Evolutionary conservation across 2,797 vertebrate species (phyloP), one percentile per base, ranked within the genome.

Genomic region (Tokudaia muenninki): DNA sequence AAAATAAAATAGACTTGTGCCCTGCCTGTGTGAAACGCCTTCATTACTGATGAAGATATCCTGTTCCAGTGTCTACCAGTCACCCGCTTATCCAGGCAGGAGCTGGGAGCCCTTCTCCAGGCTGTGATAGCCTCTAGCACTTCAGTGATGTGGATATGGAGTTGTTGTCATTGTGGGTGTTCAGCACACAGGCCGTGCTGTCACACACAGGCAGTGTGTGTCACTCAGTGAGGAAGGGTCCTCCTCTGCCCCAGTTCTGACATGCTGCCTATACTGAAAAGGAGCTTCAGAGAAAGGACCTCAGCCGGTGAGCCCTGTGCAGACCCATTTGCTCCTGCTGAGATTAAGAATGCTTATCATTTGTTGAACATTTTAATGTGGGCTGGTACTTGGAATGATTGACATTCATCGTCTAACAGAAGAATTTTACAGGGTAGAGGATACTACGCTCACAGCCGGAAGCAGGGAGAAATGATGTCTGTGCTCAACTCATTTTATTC

Each of bases 11-110:
- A 77, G 72, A 37, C 72, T 65, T n/a, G 9, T 17, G 74, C 82
- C 94, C 92, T 41, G 63, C 75, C 91, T 88, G 55, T 95, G 96
- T 97, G 94, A 98, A 97, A 96, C 81, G 95, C 79, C 96, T 98
- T 94, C 87, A 96, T 98, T 97, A 98, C 95, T 97, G 98, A 98
- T 97, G 96, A 97, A 87, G 97, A 90, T 92, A 61, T 0, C 0
- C 37, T 91, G 87, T 94, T 97, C 94, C 89, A 70, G 95, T 67
- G 95, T 0, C 59, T 74, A 63, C 16, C 13, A 72, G 61, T 96
- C 75, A 0, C 7, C 95, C 19, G 29, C 37, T 63, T 94, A 78
- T 90, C 34, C 92, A 91, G 91, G 97, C 26, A 95, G 61, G 95
- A 50, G 10, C 93, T 29, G 24, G 83, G 72, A 72, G 90, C 59